Conservation (phyloP, 2,113 vertebrate species). For the Rattus rattus region DNA sequence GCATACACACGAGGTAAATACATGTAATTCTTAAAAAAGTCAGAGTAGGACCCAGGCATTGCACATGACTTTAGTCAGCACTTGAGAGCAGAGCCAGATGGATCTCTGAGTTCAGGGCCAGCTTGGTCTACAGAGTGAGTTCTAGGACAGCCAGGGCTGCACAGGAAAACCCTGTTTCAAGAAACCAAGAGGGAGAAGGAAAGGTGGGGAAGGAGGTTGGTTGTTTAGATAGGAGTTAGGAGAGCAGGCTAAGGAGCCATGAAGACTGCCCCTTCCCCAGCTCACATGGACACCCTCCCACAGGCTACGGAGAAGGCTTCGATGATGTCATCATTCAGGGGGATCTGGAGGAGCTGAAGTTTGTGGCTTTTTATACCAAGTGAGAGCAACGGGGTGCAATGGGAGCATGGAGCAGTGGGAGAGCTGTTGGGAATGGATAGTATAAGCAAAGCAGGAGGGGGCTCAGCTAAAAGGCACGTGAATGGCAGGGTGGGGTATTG, state of each 20-base stretch:
- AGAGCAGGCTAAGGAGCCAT: not conserved
- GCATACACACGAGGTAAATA: not conserved
- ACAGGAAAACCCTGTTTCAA: not conserved
- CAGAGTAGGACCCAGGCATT: not conserved
- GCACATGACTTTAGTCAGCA: not conserved
- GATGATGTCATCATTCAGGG: conserved; percentile 99
- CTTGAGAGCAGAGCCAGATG: not conserved
- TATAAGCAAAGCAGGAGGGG: not conserved
- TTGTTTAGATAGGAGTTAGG: not conserved
- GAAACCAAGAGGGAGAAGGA: not conserved
- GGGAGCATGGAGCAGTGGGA: not conserved
- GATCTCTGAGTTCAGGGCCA: not conserved
- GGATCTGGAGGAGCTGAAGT: conserved; percentile 96
- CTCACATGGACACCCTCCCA: not conserved
- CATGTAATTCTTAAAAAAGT: not conserved
- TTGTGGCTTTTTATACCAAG: conserved; percentile 99
- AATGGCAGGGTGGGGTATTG: not conserved
- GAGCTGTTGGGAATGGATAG: not conserved
- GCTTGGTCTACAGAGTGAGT: not conserved
- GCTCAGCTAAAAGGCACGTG: not conserved
- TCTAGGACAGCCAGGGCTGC: not conserved
- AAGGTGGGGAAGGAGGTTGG: not conserved
- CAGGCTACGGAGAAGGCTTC: conserved; percentile 97
- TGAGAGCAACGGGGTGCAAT: conserved; percentile 80
- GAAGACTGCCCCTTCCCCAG: not conserved